Evolutionary conservation across 53 echinoderm and acorn worm species (phyloP), one percentile per base, ranked within the genome.

Genomic region (Apostichopus leukothele): DNA sequence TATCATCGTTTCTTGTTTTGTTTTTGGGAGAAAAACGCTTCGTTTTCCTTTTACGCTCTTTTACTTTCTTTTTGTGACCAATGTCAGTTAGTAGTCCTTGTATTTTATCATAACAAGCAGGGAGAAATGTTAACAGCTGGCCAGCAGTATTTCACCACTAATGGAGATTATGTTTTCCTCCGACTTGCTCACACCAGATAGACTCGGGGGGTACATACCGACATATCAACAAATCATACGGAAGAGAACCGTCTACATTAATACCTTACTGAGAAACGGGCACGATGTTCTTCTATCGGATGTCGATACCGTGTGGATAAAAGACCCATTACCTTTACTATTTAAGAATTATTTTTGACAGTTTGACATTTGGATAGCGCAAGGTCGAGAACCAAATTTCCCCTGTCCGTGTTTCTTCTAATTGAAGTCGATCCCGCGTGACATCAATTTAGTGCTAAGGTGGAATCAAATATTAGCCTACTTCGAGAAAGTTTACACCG

Each of bases 351-450:
- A 23, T 23, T 23, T 23, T 9, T 88, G 76, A 68, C 19, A 88
- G 0, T 76, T 51, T 54, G 88, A 88, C 25, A 88, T 88, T 5
- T 88, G 88, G 88, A 52, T 88, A 14, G 88, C 88, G 20, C 88
- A 76, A 76, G 88, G 88, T 14, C 75, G 75, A 55, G 57, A 75
- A 55, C 26, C 22, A 5, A 52, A 88, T 55, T 59, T 88, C 9
- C 88, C 88, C 9, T 88, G 88, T 76, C 88, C 88, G 20, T 77
- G 88, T 88, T 88, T 88, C 19, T 52, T 88, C 14, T 88, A 88
- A 21, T 52, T 88, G 76, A 88, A 88, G 23, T 75, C 88, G 9
- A 76, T 60, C 20, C 88, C 75, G n/a, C 51, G 57, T 1, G 78
- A 76, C 50, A 76, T 21, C 5, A 25, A 88, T 23, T 10, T 88